Base-by-base conservation (phyloP, 53 echinoderm and acorn worm species). In the Henricia sp. region DNA sequence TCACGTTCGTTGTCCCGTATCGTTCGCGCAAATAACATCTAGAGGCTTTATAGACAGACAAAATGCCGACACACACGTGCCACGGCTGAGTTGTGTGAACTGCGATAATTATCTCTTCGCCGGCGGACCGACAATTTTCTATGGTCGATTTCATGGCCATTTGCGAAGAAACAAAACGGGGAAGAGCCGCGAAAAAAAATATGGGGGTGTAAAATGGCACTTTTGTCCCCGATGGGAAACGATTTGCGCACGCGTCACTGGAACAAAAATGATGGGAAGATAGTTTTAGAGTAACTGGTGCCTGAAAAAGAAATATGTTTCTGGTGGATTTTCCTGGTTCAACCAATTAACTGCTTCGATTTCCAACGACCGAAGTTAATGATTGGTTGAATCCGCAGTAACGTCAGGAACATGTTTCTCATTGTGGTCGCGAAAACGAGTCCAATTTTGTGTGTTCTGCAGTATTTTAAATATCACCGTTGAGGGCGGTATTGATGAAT, bases 1-100 rank as follows among this genome's bases (percentile, higher is more conserved):
- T 8, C 37, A 41, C 42, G 57, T 57, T 43, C 4, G 57, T 41
- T 24, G 20, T 55, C 40, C 30, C 70, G 70, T 70, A 70, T 46
- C 46, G 37, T 35, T 19, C 6, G 70, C 29, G 44, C 23, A 16
- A 24, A 75, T 16, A 32, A 55, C 39, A 60, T 77, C 28, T 19
- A 59, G 38, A 11, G 80, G 20, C 64, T 63, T 80, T 34, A n/a
- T n/a, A 33, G 64, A 41, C 21, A 12, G 50, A 46, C 24, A 21
- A 17, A n/a, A 21, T 80, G 80, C 80, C 80, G 80, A 80, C 80
- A 80, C 80, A 80, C 80, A 28, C 39, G 40, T 21, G 23, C 67
- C 67, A 19, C 76, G 41, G 59, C 14, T 57, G 59, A 41, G 59
- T 40, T 41, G 76, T 76, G 58, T 76, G 58, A 76, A 59, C 28